Percentiles rank a stretch among this genome's conserved stretches.
phyloP scores from a whole-genome alignment of 1,140 invertebrate species.

The Stenopsyche tienmushanensis region DNA sequence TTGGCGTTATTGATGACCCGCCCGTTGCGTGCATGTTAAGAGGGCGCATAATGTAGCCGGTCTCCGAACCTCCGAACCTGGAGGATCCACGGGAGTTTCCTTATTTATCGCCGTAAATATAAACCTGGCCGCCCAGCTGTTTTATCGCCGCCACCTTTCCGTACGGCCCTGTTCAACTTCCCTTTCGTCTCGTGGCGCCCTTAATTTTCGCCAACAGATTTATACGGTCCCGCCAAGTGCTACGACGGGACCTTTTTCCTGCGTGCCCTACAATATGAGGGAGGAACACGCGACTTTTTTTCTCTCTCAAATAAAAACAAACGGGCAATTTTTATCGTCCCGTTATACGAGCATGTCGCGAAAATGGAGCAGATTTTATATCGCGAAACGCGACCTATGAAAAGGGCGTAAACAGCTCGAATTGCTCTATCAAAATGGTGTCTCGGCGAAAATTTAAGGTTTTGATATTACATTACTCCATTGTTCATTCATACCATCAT shows the following conservation, averaged over 20 bases:
- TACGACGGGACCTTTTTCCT: slow-evolving; percentile 16
- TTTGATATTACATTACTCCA: background rate
- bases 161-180: background rate
- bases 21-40: background rate
- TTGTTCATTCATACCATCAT: background rate
- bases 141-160: too few relatives aligned
- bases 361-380: slow-evolving; percentile 9
- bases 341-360: slow-evolving; percentile 12
- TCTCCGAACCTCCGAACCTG: too few relatives aligned
- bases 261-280: background rate
- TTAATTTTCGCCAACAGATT: slow-evolving; percentile 26
- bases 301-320: slow-evolving; percentile 16
- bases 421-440: background rate
- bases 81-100: too few relatives aligned
- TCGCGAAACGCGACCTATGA: background rate
- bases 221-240: slow-evolving; percentile 9
- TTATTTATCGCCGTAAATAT: background rate
- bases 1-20: background rate
- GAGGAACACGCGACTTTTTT: background rate
- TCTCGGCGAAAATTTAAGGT: background rate
- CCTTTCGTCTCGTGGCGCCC: background rate
- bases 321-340: slow-evolving; percentile 20
- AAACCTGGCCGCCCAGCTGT: background rate
- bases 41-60: background rate
- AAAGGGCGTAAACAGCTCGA: background rate